Evolutionary conservation across 2,888 invertebrate genomes (phyloP).

Genomic region (Mantis religiosa): DNA sequence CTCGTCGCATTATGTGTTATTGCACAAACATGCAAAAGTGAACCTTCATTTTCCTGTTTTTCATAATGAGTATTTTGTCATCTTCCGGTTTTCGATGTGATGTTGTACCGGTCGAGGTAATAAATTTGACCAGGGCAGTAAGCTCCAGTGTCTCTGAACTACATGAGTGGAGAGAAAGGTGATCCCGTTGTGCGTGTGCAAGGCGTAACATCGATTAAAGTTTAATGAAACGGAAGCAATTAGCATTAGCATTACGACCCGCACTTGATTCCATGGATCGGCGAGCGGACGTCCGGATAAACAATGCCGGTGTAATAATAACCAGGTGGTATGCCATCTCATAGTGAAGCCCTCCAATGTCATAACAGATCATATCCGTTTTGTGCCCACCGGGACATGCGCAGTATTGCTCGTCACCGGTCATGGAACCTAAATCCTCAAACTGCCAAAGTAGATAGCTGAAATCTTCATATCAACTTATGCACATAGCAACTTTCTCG

Average conservation of each 20-base stretch:
- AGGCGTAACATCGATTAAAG: conserved; percentile 13
- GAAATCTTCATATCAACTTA: too few species aligned
- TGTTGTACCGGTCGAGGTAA: neutral
- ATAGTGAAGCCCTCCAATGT: neutral
- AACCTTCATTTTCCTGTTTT: too few species aligned
- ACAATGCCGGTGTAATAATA: conserved; percentile 5
- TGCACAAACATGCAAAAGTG: too few species aligned
- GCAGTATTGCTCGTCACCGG: neutral
- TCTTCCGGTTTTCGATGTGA: too few species aligned
- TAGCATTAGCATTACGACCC: conserved; percentile 6
- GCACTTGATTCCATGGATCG: neutral
- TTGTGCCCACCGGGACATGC: neutral
- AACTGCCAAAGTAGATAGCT: neutral
- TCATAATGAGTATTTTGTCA: too few species aligned
- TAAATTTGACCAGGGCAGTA: neutral
- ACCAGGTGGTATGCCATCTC: neutral
- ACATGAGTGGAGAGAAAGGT: neutral
- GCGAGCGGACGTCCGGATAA: neutral
- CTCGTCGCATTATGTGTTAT: too few species aligned
- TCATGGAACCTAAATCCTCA: neutral
- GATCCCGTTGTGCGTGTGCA: conserved; percentile 1
- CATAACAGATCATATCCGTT: neutral
- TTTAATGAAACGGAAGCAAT: conserved; percentile 12
- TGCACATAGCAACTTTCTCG: too few species aligned
- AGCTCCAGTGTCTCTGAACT: neutral